phyloP scores from a whole-genome alignment of 1,140 invertebrate species.

The Myzus persicae region DNA sequence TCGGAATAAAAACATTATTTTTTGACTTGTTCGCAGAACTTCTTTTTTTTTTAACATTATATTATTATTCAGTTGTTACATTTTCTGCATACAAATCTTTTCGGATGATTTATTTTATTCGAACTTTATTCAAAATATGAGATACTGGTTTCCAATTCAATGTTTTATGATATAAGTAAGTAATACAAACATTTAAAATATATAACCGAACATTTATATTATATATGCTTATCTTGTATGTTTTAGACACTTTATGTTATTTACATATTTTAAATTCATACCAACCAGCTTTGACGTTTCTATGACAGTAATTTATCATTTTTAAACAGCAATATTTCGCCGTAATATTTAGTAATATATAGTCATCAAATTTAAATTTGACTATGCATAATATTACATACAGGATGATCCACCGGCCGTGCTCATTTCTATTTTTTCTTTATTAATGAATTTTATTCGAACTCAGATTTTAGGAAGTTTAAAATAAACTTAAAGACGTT shows the following conservation, averaged over 20 bases:
- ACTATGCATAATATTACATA: neutral
- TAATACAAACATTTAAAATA: neutral
- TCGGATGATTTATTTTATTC: neutral
- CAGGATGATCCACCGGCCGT: no score
- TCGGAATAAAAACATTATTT: neutral
- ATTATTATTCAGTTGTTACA: conserved; percentile 4
- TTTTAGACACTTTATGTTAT: neutral
- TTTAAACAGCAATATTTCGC: neutral
- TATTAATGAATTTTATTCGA: no score
- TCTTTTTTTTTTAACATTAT: neutral
- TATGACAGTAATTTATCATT: neutral
- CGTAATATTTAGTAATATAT: neutral
- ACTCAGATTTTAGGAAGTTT: no score
- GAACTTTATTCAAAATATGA: neutral
- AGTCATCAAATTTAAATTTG: neutral
- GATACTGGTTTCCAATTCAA: neutral
- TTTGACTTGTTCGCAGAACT: neutral
- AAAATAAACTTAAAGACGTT: no score
- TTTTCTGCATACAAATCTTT: neutral
- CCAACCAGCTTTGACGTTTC: neutral
- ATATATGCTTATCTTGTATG: neutral
- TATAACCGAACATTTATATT: neutral
- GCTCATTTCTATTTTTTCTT: no score
- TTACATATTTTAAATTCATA: neutral
- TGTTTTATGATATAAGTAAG: neutral